These are phyloP conservation scores for Nannobrachium achirus DNA, from an alignment of 2,113 vertebrate species.

Conservation along the genomic window DNA sequence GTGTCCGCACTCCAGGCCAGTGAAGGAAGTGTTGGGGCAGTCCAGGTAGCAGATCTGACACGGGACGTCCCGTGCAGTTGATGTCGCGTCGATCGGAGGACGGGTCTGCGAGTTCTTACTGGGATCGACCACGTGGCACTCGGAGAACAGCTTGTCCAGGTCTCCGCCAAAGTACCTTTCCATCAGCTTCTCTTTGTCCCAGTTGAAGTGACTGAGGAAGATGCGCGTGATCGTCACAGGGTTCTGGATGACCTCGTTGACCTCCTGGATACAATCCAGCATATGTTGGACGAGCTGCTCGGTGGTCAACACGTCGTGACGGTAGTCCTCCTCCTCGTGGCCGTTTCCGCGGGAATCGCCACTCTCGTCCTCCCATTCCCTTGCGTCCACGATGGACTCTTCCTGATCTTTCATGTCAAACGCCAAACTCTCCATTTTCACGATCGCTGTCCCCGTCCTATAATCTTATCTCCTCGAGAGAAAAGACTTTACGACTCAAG, in stretches of 20 bases:
- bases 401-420: no score
- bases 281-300: no score
- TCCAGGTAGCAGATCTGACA: constrained; percentile 99
- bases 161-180: constrained; percentile 99
- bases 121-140: constrained; percentile 99
- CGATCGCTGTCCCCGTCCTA: no score
- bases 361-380: no score
- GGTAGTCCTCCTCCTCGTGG: no score
- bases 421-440: no score
- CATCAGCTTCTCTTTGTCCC: constrained; percentile 99
- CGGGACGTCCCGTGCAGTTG: constrained; percentile 98
- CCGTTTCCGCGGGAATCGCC: no score
- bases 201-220: constrained; percentile 99
- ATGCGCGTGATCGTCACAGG: constrained; percentile 99
- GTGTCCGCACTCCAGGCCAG: constrained; percentile 98
- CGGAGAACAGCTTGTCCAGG: constrained; percentile 98
- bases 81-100: constrained; percentile 97
- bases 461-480: no score
- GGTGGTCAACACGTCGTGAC: no score
- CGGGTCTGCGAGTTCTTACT: constrained; percentile 97
- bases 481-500: no score
- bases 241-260: constrained; percentile 80
- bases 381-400: no score
- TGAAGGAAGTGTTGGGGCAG: constrained; percentile 98
- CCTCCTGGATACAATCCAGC: no score